Evolutionary conservation across 2,797 vertebrate genomes (phyloP).

Genomic region (Antrozous pallidus): DNA sequence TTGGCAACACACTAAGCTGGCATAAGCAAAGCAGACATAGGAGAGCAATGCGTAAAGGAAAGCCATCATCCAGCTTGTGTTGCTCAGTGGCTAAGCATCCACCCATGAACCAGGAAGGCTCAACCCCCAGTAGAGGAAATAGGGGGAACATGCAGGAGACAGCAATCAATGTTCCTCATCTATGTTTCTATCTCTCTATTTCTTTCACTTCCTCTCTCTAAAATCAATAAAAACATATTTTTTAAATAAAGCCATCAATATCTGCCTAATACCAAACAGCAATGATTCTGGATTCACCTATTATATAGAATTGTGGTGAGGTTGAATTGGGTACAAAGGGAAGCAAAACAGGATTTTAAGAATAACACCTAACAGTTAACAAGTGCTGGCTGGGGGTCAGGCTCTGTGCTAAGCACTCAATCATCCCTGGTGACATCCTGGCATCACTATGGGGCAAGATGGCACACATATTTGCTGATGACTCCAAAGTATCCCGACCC

Average conservation of each 20-base stretch:
- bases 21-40: not conserved
- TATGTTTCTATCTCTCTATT: no score
- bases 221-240: no score
- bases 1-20: not conserved
- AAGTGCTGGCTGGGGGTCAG: not conserved
- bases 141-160: no score
- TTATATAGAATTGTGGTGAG: not conserved
- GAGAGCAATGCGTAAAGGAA: not conserved
- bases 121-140: no score
- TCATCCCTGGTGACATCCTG: not conserved
- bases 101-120: no score
- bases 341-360: not conserved
- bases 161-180: no score
- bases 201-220: no score
- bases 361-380: not conserved
- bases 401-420: not conserved
- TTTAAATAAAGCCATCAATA: not conserved
- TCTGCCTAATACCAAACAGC: not conserved
- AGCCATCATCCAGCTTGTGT: not conserved
- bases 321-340: not conserved
- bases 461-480: no score
- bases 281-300: not conserved
- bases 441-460: fast-evolving
- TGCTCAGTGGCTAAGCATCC: no score
- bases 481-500: not conserved